These are phyloP conservation scores for Tenebrosternarchus preto DNA, from an alignment of 2,113 vertebrate species.

Conservation along the genomic window DNA sequence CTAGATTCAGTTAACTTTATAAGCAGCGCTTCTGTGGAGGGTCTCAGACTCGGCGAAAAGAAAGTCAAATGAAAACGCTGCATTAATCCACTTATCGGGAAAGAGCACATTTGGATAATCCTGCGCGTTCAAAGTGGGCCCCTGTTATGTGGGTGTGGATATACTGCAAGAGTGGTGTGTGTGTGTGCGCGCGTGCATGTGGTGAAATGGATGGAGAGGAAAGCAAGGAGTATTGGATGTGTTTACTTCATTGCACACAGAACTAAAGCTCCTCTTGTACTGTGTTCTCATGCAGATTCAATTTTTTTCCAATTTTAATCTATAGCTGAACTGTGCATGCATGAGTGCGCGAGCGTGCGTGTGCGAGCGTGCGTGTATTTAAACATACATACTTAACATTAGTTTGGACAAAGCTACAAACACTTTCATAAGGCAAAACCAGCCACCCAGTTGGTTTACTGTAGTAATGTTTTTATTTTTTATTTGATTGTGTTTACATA, in stretches of 20 bases:
- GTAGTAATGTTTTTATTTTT: too few species aligned
- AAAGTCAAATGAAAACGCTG: slow-evolving; percentile 73
- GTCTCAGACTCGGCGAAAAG: slow-evolving; percentile 75
- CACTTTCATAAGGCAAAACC: too few species aligned
- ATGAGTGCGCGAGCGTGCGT: too few species aligned
- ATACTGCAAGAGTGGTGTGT: slow-evolving; percentile 53
- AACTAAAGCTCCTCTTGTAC: background rate
- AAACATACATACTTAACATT: too few species aligned
- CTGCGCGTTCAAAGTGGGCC: slow-evolving; percentile 70
- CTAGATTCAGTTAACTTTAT: slow-evolving; percentile 76
- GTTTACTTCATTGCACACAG: slow-evolving; percentile 14
- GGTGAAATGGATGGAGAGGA: slow-evolving; percentile 29
- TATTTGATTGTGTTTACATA: too few species aligned
- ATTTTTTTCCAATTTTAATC: background rate
- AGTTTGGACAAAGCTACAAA: too few species aligned
- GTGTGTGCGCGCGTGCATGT: slow-evolving; percentile 30
- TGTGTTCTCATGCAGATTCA: background rate
- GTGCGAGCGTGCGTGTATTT: too few species aligned
- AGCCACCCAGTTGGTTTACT: too few species aligned
- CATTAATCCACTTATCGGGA: slow-evolving; percentile 80
- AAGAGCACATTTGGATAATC: slow-evolving; percentile 79
- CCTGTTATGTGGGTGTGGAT: slow-evolving; percentile 69
- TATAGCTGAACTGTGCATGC: background rate
- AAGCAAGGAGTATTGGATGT: slow-evolving; percentile 31
- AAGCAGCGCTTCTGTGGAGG: slow-evolving; percentile 74